A percentile compares a stretch with the other conserved stretches of the same genome.
These are phyloP conservation scores for Trisateles emortualis DNA, from an alignment of 2,888 invertebrate genomes.

Conservation along the genomic window DNA sequence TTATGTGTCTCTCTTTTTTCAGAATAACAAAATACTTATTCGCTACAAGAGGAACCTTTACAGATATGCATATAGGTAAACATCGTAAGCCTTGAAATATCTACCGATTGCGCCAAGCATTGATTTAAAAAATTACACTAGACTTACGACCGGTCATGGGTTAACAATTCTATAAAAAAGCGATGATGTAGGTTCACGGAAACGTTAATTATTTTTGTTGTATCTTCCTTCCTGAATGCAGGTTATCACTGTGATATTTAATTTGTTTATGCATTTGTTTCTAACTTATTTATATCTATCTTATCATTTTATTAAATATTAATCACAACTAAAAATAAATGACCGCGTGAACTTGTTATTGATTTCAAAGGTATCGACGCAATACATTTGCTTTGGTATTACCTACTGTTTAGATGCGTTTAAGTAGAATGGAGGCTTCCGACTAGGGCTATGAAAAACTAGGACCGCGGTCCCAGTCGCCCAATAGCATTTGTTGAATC, in stretches of 20 bases:
- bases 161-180: constrained; percentile 8
- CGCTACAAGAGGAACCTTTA: too few relatives aligned
- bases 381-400: too few relatives aligned
- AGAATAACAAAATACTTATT: too few relatives aligned
- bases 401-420: too few relatives aligned
- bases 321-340: neutral
- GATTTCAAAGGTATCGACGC: too few relatives aligned
- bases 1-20: too few relatives aligned
- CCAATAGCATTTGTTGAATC: too few relatives aligned
- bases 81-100: neutral
- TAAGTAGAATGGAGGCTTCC: too few relatives aligned
- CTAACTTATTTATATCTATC: neutral
- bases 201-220: constrained; percentile 21
- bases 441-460: too few relatives aligned
- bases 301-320: neutral
- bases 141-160: neutral
- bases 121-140: neutral
- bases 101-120: neutral
- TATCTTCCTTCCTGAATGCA: constrained; percentile 25
- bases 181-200: constrained; percentile 26
- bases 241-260: neutral
- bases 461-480: too few relatives aligned
- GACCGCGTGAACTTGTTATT: neutral
- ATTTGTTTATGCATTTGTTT: constrained; percentile 8
- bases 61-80: neutral